Conservation (phyloP, 2,113 vertebrate genomes). For the Natator depressus region DNA sequence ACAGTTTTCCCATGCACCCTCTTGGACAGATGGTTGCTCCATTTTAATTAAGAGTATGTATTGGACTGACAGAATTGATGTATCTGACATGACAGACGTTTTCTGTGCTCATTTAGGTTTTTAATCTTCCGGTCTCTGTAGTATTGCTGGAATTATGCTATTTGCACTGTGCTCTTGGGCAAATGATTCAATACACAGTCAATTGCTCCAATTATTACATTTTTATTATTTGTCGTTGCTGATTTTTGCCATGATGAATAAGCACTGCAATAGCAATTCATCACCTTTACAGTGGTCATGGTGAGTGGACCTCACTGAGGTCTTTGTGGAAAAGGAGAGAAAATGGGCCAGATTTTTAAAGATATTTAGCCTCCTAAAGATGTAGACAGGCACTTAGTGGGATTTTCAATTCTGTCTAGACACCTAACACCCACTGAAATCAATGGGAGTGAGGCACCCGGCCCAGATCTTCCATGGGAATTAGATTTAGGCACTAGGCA, state of each 20-base stretch:
- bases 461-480: neutral
- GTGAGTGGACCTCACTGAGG: neutral
- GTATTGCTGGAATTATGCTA: conserved; percentile 36
- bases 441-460: neutral
- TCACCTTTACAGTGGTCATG: neutral
- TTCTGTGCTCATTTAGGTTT: conserved; percentile 71
- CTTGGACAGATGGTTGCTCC: conserved; percentile 72
- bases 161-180: conserved; percentile 33
- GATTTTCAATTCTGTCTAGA: neutral
- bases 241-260: neutral
- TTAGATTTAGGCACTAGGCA: neutral
- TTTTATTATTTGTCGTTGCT: conserved; percentile 59
- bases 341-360: neutral
- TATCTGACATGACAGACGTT: conserved; percentile 69
- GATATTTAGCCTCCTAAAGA: neutral
- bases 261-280: conserved; percentile 5
- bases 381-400: neutral
- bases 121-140: conserved; percentile 60
- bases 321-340: neutral
- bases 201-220: neutral
- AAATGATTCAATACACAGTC: conserved; percentile 40
- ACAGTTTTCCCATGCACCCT: conserved; percentile 63
- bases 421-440: neutral
- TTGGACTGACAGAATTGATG: conserved; percentile 64
- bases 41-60: conserved; percentile 75